Evolutionary conservation across 2,113 vertebrate species (phyloP).

Genomic region (Oxyura jamaicensis): DNA sequence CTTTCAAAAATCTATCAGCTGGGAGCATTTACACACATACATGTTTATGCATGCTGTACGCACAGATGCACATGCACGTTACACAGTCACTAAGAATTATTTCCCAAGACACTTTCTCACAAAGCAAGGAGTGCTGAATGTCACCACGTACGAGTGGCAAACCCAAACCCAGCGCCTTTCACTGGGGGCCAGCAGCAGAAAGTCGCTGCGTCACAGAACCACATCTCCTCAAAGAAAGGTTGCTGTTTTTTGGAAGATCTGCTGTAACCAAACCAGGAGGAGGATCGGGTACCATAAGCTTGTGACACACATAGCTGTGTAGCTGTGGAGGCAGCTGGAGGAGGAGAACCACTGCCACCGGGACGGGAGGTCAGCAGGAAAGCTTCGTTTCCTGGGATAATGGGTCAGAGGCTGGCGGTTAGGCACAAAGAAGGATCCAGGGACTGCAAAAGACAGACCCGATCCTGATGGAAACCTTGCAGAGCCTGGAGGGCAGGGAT

Average conservation of each 20-base stretch:
- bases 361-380: neutral
- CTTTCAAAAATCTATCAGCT: neutral
- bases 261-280: neutral
- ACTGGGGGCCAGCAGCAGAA: neutral
- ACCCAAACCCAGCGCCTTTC: too few species aligned
- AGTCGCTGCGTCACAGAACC: neutral
- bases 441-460: neutral
- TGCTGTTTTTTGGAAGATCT: neutral
- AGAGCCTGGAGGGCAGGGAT: neutral
- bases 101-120: neutral
- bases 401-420: neutral
- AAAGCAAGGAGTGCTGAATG: neutral
- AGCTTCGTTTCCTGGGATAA: neutral
- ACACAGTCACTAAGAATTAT: too few species aligned
- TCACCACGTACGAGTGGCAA: neutral
- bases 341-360: neutral
- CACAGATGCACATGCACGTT: neutral
- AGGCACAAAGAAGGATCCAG: neutral
- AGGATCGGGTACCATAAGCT: neutral
- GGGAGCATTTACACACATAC: accelerated
- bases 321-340: neutral
- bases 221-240: neutral
- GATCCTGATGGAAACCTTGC: neutral
- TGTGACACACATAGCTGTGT: too few species aligned
- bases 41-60: accelerated